Base-by-base conservation (phyloP, 2,797 vertebrate species). In the Agapornis canus region DNA sequence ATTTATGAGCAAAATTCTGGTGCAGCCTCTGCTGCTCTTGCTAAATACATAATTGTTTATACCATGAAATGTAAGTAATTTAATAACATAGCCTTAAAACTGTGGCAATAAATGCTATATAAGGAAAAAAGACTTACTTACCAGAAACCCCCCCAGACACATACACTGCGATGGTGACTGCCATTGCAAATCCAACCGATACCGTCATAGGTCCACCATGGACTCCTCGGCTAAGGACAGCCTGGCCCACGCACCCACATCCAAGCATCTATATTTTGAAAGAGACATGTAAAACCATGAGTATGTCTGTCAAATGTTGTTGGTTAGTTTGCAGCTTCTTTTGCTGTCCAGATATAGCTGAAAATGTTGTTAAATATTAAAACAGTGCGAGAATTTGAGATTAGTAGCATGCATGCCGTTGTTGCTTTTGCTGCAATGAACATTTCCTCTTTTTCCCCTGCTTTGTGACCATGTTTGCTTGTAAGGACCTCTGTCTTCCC, bases 101-200 rank as follows among this genome's bases (percentile, higher is more conserved):
- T 3, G 4, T 25, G 32, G 17, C 21, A 77, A 66, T 59, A 75
- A 88, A 49, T 39, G n/a, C 29, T 37, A 0, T 19, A 18, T 5
- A 26, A 61, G 22, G 45, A 68, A 43, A 60, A 75, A 48, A 11
- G 27, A 35, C 7, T 51, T 14, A 69, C 98, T 98, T 98, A 99
- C 99, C 99, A 97, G 99, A 99, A 65, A 99, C 96, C 1, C 99
- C 99, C 17, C 99, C 99, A 1, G 98, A 97, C 40, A 99, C 97
- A 42, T 99, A 99, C 49, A 99, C 97, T 3, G 98, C 99, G 95
- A 99, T 97, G 94, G 98, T 98, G 81, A 99, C 98, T 54, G 99
- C 98, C 94, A 98, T 97, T 52, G 99, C 98, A 97, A 99, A 99
- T 49, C 99, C 99, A 65, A 99, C 64, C 3, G 98, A 97, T 90